Conservation (phyloP, 1,140 invertebrate species). For the Scaptomyza montana region DNA sequence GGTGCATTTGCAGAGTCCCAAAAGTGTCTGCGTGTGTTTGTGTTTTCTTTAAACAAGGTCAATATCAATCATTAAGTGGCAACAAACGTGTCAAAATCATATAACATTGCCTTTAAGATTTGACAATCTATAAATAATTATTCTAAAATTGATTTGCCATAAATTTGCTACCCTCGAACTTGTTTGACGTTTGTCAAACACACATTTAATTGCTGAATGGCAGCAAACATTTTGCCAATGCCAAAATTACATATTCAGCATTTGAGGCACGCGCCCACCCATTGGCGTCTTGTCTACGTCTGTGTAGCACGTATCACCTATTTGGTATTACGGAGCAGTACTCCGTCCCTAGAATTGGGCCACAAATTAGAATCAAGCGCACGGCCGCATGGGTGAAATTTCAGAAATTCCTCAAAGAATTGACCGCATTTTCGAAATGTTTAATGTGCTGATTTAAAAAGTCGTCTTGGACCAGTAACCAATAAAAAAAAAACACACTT, state of each 20-base stretch:
- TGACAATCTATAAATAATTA: constrained; percentile 41
- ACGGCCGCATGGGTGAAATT: constrained; percentile 69
- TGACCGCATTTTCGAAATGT: constrained; percentile 69
- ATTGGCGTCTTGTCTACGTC: constrained; percentile 6
- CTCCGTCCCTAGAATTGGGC: constrained; percentile 54
- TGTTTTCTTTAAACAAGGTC: constrained; percentile 71
- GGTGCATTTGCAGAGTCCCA: constrained; percentile 10
- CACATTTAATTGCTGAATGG: constrained; percentile 71
- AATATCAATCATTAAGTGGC: constrained; percentile 67
- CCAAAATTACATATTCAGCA: constrained; percentile 25
- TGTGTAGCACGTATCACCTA: constrained; percentile 49
- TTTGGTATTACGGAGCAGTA: constrained; percentile 68
- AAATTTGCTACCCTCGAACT: constrained; percentile 46
- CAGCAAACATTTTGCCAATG: constrained; percentile 41
- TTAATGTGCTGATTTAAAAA: too few relatives aligned
- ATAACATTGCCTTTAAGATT: background rate
- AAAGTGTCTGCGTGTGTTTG: too few relatives aligned
- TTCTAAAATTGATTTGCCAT: constrained; percentile 49
- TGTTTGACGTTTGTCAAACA: constrained; percentile 75
- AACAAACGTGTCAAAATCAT: constrained; percentile 64
- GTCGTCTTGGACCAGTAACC: constrained; percentile 3
- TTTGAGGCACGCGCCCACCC: constrained; percentile 33
- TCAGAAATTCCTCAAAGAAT: constrained; percentile 59
- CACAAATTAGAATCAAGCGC: constrained; percentile 67
- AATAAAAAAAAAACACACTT: background rate